Base-by-base conservation (phyloP, 2,888 invertebrate genomes). In the Heterodera filipjevi region DNA sequence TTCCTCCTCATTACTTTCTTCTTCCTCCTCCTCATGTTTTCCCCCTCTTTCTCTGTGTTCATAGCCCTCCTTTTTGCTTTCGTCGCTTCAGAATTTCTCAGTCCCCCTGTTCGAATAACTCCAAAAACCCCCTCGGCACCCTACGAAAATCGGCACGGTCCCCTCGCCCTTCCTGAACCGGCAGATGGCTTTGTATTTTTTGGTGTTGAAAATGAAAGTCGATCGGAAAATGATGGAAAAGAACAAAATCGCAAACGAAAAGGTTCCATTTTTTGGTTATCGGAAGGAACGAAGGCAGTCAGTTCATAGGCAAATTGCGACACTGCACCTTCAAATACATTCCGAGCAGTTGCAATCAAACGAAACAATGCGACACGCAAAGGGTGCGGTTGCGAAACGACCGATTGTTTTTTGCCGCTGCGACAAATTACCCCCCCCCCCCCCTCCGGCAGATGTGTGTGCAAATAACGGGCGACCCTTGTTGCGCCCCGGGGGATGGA, bases 401-500 rank as follows among this genome's bases (percentile, higher is more conserved):
- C 53, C 19, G 53, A 14, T 1, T 14, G 6, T 22, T 53, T 53
- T 53, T 6, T 19, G 53, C 22, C 53, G 22, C 22, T 22, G n/a
- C n/a, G n/a, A n/a, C n/a, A n/a, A n/a, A n/a, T n/a, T n/a, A n/a
- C 22, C 12, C 53, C 44, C 44, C 12, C 44, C 44, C 22, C 22
- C 22, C 53, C 27, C 66, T 33, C 16, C 14, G 30, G 27, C 68
- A 80, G 80, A 35, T 80, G 32, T 80, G 80, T 66, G 76, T 80
- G 39, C 75, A 80, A 49, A 66, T 80, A 33, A 49, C 68, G 22
- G 79, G 79, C 12, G 71, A 79, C 39, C 80, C 80, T 14, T 80
- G 80, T 66, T 80, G 80, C 53, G 80, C 80, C 19, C 66, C 75
- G 19, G 76, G 79, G 27, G 64, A 76, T 12, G 80, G 80, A n/a